Evolutionary conservation across 2,797 vertebrate genomes (phyloP).

Genomic region (Smutsia gigantea): DNA sequence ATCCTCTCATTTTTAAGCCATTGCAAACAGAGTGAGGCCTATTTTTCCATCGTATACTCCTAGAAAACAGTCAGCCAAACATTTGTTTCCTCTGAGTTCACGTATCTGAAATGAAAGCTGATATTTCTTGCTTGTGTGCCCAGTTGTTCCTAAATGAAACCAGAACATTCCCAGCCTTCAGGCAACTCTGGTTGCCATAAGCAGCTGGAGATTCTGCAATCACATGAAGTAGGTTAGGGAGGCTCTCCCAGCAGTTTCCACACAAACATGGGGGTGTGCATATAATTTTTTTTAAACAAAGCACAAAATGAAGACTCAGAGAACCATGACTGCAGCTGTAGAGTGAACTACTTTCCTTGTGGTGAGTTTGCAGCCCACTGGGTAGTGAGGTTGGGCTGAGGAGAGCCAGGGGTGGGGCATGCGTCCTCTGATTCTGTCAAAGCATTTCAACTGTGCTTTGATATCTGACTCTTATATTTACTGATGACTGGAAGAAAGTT

Average conservation of each 20-base stretch:
- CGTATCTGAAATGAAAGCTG: conserved; percentile 17
- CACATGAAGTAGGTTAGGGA: neutral
- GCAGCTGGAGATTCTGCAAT: neutral
- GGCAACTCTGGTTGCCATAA: conserved; percentile 1
- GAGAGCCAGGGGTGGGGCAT: neutral
- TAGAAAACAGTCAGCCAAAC: conserved; percentile 28
- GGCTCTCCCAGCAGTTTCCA: neutral
- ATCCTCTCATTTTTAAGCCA: neutral
- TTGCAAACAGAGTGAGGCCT: neutral
- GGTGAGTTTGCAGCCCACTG: neutral
- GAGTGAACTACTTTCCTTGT: neutral
- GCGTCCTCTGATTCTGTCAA: neutral
- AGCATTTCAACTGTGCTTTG: too few species aligned
- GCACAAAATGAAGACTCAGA: conserved; percentile 18
- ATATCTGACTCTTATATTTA: too few species aligned
- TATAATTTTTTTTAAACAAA: neutral
- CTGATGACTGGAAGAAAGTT: too few species aligned
- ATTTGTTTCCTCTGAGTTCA: conserved; percentile 32
- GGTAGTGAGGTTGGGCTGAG: neutral
- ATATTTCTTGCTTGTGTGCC: conserved; percentile 2
- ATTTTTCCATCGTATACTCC: neutral
- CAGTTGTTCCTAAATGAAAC: conserved; percentile 62
- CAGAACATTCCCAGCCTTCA: neutral
- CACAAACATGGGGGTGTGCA: neutral
- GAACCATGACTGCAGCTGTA: neutral